Conservation (phyloP, 2,113 vertebrate genomes). For the zebrafish (Danio rerio) region DNA sequence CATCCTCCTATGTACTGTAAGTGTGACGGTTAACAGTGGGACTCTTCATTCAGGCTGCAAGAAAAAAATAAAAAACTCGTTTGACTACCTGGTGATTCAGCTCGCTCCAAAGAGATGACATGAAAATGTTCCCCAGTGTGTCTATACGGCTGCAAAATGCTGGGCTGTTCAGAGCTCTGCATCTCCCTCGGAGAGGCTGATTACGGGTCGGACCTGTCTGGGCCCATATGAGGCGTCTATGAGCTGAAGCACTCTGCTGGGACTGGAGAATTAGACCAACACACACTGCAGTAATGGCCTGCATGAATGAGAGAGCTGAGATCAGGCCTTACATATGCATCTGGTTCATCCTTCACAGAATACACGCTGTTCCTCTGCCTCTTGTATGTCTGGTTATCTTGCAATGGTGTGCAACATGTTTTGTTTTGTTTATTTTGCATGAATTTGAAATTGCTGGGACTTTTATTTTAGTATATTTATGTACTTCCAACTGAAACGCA, state of each 20-base stretch:
- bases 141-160: conserved; percentile 16
- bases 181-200: conserved; percentile 39
- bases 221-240: conserved; percentile 41
- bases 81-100: conserved; percentile 12
- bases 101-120: not conserved
- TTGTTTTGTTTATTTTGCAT: too few species aligned
- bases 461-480: too few species aligned
- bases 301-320: conserved; percentile 50
- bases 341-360: conserved; percentile 34
- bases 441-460: too few species aligned
- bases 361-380: conserved; percentile 65
- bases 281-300: conserved; percentile 44
- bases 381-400: conserved; percentile 51
- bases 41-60: conserved; percentile 8
- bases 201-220: conserved; percentile 33
- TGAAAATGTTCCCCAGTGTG: conserved; percentile 20
- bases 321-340: conserved; percentile 55
- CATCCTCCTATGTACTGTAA: conserved; percentile 20
- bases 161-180: conserved; percentile 1
- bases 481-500: too few species aligned
- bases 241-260: conserved; percentile 48
- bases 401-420: conserved; percentile 63
- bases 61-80: not conserved
- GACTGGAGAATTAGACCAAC: conserved; percentile 35
- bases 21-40: conserved; percentile 34